Conservation (phyloP, 2,113 vertebrate species). For the Anas platyrhynchos region DNA sequence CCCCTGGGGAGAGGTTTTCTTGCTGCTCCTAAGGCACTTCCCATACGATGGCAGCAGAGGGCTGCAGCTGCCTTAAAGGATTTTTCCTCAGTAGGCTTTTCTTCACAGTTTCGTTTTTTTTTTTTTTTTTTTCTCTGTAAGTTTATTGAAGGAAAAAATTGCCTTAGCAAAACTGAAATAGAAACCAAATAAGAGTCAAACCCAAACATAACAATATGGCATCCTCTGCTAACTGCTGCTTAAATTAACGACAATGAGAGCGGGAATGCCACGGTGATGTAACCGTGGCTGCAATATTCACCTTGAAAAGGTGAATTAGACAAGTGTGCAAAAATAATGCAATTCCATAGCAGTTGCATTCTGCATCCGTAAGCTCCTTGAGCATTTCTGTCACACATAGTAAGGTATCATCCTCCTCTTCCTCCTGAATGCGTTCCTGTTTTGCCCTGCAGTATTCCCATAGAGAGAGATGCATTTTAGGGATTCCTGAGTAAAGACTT, state of each 20-base stretch:
- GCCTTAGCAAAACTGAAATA: rapidly evolving
- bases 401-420: background rate
- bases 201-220: rapidly evolving
- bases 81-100: background rate
- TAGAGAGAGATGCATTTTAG: background rate
- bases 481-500: background rate
- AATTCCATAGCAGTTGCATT: background rate
- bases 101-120: background rate
- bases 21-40: background rate
- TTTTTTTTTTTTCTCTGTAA: too few relatives aligned
- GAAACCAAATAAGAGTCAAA: background rate
- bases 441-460: background rate
- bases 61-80: background rate
- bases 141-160: background rate
- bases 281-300: rapidly evolving
- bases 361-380: background rate
- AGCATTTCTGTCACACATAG: rapidly evolving
- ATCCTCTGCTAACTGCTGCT: rapidly evolving
- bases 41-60: constrained; percentile 75
- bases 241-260: too few relatives aligned
- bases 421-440: rapidly evolving
- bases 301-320: background rate
- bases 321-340: background rate
- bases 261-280: rapidly evolving
- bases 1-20: background rate